Percentiles rank a stretch among this genome's conserved stretches.
These are phyloP conservation scores for Acanthococcus lagerstroemiae DNA, from an alignment of 2,888 invertebrate species.

Conservation along the genomic window DNA sequence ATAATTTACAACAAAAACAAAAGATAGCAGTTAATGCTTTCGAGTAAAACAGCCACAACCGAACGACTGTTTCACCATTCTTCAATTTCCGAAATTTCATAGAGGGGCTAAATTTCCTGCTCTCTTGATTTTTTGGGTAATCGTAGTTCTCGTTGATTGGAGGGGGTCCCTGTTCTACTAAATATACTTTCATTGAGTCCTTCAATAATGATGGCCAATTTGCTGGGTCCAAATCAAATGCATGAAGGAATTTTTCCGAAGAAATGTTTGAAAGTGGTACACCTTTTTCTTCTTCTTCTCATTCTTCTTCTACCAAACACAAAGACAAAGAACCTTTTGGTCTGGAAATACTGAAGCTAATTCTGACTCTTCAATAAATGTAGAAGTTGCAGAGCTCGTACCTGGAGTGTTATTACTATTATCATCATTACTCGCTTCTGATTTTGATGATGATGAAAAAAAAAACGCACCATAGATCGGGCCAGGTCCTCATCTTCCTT, in stretches of 20 bases:
- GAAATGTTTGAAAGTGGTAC: background rate
- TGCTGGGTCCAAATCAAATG: background rate
- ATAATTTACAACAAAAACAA: too few species aligned
- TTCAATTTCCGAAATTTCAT: constrained; percentile 3
- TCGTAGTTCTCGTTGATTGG: constrained; percentile 5
- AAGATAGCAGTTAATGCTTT: background rate
- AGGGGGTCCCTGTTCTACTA: background rate
- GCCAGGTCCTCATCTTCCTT: constrained; percentile 16
- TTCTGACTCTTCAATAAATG: background rate
- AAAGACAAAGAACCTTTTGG: too few species aligned
- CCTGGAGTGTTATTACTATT: too few species aligned
- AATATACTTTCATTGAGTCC: constrained; percentile 2
- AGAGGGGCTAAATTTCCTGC: background rate
- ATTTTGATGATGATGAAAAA: constrained; percentile 2
- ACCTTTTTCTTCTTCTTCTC: too few species aligned
- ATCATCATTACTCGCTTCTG: too few species aligned
- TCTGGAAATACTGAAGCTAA: too few species aligned
- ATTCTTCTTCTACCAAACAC: too few species aligned
- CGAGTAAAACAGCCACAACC: constrained; percentile 15
- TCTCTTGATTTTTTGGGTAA: constrained; percentile 9
- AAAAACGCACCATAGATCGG: constrained; percentile 3
- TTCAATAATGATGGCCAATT: constrained; percentile 1
- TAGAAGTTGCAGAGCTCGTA: background rate
- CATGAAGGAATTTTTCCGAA: background rate
- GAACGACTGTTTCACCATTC: constrained; percentile 6